Evolutionary conservation across 2,113 vertebrate genomes (phyloP).

Genomic region (Indicator maculatus): DNA sequence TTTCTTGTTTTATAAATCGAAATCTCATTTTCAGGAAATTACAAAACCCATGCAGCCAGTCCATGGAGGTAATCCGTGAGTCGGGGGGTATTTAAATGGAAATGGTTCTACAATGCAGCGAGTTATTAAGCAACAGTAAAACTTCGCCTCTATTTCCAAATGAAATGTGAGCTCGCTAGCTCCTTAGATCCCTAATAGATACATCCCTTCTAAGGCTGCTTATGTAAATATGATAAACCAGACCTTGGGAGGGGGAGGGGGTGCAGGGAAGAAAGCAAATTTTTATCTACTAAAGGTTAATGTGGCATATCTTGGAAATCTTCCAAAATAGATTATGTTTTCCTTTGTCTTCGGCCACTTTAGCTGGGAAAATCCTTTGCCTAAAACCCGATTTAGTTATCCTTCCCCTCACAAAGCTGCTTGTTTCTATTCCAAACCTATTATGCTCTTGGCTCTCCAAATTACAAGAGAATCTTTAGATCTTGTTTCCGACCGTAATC

Average conservation of each 20-base stretch:
- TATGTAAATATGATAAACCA: slow-evolving; percentile 80
- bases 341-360: slow-evolving; percentile 77
- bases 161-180: slow-evolving; percentile 71
- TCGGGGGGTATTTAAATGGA: slow-evolving; percentile 81
- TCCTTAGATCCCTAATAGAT: slow-evolving; percentile 74
- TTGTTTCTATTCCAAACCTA: slow-evolving; percentile 78
- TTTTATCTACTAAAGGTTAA: slow-evolving; percentile 78
- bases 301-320: slow-evolving; percentile 79
- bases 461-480: slow-evolving; percentile 80
- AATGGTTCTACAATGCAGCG: slow-evolving; percentile 67
- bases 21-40: slow-evolving; percentile 88
- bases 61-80: slow-evolving; percentile 83
- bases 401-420: slow-evolving; percentile 73
- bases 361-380: slow-evolving; percentile 80
- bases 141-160: slow-evolving; percentile 58
- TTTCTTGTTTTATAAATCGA: slow-evolving; percentile 90
- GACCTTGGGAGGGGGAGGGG: slow-evolving; percentile 49
- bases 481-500: slow-evolving; percentile 81
- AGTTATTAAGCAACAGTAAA: slow-evolving; percentile 73
- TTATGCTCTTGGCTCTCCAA: slow-evolving; percentile 74
- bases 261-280: slow-evolving; percentile 57
- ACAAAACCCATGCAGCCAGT: slow-evolving; percentile 77
- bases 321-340: slow-evolving; percentile 81
- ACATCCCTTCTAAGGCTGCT: slow-evolving; percentile 75
- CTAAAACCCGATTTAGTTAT: slow-evolving; percentile 76